Conservation (phyloP, 2,797 vertebrate species). For the Toxotes lorentzi region DNA sequence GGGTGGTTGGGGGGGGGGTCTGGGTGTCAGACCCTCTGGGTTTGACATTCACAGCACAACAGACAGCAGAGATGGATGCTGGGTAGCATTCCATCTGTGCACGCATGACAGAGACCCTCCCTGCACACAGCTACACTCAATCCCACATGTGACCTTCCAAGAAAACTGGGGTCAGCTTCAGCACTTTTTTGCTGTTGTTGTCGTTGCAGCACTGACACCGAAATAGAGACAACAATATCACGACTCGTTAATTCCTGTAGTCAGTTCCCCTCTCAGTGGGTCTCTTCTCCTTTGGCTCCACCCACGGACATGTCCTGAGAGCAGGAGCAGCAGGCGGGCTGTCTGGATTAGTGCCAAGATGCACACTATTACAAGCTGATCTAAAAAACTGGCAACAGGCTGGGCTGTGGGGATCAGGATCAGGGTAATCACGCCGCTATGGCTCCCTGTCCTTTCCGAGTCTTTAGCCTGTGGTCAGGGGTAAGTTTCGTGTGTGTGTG, state of each 20-base stretch:
- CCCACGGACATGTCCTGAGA: constrained; percentile 42
- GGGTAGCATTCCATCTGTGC: constrained; percentile 71
- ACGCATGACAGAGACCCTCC: constrained; percentile 70
- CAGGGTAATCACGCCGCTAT: constrained; percentile 58
- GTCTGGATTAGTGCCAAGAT: constrained; percentile 66
- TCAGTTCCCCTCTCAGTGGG: constrained; percentile 22
- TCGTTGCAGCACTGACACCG: constrained; percentile 27
- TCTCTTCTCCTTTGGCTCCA: constrained; percentile 41
- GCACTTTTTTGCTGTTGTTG: constrained; percentile 20
- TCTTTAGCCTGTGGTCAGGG: constrained; percentile 43
- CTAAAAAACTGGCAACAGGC: constrained; percentile 63
- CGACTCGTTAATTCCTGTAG: constrained; percentile 29
- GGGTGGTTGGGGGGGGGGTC: constrained; percentile 38
- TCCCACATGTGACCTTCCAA: constrained; percentile 78
- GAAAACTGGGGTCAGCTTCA: constrained; percentile 72
- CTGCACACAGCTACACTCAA: constrained; percentile 57
- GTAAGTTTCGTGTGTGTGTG: constrained; percentile 1
- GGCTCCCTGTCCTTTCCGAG: constrained; percentile 25
- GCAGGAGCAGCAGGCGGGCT: constrained; percentile 45
- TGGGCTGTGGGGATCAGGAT: constrained; percentile 57
- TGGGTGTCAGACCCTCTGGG: constrained; percentile 78
- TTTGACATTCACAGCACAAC: constrained; percentile 84
- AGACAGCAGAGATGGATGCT: constrained; percentile 79
- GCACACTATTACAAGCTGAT: constrained; percentile 53
- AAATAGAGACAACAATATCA: constrained; percentile 36